Percentiles rank a stretch among this genome's conserved stretches.
phyloP scores from a whole-genome alignment of 2,888 invertebrate genomes.

The Minunthozetes semirufus region DNA sequence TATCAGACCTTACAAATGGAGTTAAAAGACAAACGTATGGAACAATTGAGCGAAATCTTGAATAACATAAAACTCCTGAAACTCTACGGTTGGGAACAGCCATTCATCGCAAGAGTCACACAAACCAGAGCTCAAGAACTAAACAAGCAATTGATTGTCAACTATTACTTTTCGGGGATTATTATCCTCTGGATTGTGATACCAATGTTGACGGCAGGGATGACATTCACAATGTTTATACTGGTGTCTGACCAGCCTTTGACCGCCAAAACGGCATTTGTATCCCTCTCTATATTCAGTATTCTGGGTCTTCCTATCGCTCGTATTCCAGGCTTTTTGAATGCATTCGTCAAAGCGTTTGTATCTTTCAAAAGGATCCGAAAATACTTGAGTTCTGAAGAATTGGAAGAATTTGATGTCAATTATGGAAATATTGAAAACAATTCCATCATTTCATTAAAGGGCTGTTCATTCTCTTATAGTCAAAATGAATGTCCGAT shows the following conservation, averaged over 20 bases:
- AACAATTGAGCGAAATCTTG: slow-evolving; percentile 49
- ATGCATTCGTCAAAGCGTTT: slow-evolving; percentile 54
- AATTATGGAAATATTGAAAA: no score
- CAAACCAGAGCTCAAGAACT: slow-evolving; percentile 39
- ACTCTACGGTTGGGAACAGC: slow-evolving; percentile 42
- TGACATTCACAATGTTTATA: slow-evolving; percentile 29
- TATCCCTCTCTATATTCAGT: slow-evolving; percentile 25
- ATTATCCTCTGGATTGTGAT: slow-evolving; percentile 40
- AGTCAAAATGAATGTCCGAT: slow-evolving; percentile 26
- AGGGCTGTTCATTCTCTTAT: slow-evolving; percentile 39
- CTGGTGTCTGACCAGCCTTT: slow-evolving; percentile 57
- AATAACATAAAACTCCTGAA: slow-evolving; percentile 49
- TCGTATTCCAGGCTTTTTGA: slow-evolving; percentile 51
- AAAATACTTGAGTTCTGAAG: slow-evolving; percentile 84
- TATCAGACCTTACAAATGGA: slow-evolving; percentile 44
- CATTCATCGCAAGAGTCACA: slow-evolving; percentile 38
- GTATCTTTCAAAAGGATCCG: slow-evolving; percentile 87
- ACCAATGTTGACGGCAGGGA: slow-evolving; percentile 39
- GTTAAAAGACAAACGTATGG: slow-evolving; percentile 49
- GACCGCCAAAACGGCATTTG: slow-evolving; percentile 59
- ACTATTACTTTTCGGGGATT: slow-evolving; percentile 39
- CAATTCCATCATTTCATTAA: slow-evolving; percentile 34
- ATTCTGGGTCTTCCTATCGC: slow-evolving; percentile 38
- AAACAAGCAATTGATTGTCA: slow-evolving; percentile 30
- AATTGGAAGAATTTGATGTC: slow-evolving; percentile 59